A percentile compares a stretch with the other conserved stretches of the same genome.
phyloP scores from a whole-genome alignment of 2,888 invertebrate genomes.

The Mythimna vitellina region DNA sequence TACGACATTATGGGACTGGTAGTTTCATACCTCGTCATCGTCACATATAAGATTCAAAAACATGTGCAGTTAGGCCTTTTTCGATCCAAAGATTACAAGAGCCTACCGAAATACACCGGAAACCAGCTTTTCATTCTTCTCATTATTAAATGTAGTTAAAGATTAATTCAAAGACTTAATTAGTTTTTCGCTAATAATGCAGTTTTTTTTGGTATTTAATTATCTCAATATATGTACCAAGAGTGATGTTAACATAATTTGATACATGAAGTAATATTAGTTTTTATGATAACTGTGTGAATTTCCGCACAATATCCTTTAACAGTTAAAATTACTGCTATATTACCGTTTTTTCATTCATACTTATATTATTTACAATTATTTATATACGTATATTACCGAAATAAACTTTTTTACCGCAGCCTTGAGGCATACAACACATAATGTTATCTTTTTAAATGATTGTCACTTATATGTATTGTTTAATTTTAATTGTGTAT shows the following conservation, averaged over 20 bases:
- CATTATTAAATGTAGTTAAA: too few relatives aligned
- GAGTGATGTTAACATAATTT: slow-evolving; percentile 6
- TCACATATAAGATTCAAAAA: background rate
- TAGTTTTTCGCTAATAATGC: background rate
- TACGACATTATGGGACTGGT: too few relatives aligned
- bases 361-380: too few relatives aligned
- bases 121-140: background rate
- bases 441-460: too few relatives aligned
- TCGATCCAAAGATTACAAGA: background rate
- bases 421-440: too few relatives aligned
- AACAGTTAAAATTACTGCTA: slow-evolving; percentile 31
- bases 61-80: background rate
- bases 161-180: background rate
- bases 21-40: too few relatives aligned
- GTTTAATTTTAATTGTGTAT: too few relatives aligned
- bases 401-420: too few relatives aligned
- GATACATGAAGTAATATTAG: slow-evolving; percentile 16
- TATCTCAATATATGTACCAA: background rate
- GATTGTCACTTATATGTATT: too few relatives aligned
- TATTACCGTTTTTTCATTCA: background rate
- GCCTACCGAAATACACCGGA: background rate
- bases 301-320: slow-evolving; percentile 23
- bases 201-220: background rate
- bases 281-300: slow-evolving; percentile 30
- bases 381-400: too few relatives aligned